Conservation (phyloP, 2,113 vertebrate species). For the Fregata magnificens region DNA sequence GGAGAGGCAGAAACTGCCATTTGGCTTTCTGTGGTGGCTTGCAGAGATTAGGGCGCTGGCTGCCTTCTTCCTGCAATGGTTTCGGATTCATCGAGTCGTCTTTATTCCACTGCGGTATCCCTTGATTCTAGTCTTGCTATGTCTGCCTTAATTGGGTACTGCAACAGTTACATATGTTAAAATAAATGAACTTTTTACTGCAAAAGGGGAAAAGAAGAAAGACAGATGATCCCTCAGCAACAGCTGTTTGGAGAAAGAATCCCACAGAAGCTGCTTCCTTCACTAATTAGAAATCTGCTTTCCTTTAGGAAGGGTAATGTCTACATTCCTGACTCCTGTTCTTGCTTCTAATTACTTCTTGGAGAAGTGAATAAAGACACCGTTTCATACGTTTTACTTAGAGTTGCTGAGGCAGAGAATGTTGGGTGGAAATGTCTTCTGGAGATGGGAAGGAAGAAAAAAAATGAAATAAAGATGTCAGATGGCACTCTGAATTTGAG, state of each 20-base stretch:
- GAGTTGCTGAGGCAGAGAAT: slow-evolving; percentile 67
- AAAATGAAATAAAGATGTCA: not conserved
- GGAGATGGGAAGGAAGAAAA: not conserved
- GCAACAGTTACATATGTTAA: not conserved
- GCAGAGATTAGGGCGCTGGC: not conserved
- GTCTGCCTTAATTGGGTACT: slow-evolving; percentile 44
- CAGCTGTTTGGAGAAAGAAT: slow-evolving; percentile 47
- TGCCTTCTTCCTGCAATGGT: not conserved
- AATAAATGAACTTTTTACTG: slow-evolving; percentile 50
- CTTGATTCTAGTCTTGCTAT: not conserved
- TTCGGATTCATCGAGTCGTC: fast-evolving
- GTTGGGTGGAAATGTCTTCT: slow-evolving; percentile 23
- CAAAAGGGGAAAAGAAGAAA: slow-evolving; percentile 14
- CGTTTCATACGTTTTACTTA: slow-evolving; percentile 59
- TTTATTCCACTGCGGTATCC: fast-evolving
- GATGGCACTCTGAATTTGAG: not conserved
- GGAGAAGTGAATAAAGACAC: slow-evolving; percentile 68
- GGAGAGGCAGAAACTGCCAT: not conserved
- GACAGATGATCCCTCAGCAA: slow-evolving; percentile 24
- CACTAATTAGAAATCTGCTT: slow-evolving; percentile 71
- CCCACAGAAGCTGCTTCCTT: slow-evolving; percentile 21
- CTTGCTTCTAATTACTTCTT: slow-evolving; percentile 69
- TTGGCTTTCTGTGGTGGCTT: not conserved
- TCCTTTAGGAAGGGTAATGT: slow-evolving; percentile 46
- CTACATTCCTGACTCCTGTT: slow-evolving; percentile 46